Evolutionary conservation across 2,888 invertebrate genomes (phyloP), one percentile per base, ranked within the genome.

Genomic region (Drepana falcataria): DNA sequence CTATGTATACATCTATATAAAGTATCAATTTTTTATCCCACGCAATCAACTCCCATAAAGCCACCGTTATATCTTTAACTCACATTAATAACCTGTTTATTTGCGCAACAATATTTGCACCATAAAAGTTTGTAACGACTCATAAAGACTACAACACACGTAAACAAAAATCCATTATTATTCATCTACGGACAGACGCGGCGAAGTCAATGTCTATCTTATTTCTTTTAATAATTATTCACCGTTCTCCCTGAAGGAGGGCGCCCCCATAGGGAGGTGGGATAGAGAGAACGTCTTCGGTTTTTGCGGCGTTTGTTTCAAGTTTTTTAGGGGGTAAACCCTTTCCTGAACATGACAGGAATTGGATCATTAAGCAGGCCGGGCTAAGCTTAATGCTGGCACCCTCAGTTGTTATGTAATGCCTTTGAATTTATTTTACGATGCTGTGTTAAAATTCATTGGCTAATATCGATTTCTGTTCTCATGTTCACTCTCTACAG

Each of bases 301-400:
- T 90, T 90, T 90, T 91, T 90, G 90, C 89, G 87, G 88, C 81
- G 89, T 87, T 91, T 90, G 89, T 90, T 90, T 89, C 88, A 89
- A 90, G 87, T 89, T 91, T 91, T 91, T 91, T 87, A 88, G 83
- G 91, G 90, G 87, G 89, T 80, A 83, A 89, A 89, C 91, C 91
- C 90, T 91, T 90, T 90, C 87, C 90, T 91, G 90, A 84, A 88
- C 90, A 91, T 90, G 90, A 90, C 91, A 87, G 88, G 88, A 90
- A 91, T 91, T 89, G 90, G 90, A 89, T 90, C 91, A 90, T 91
- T 91, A 91, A 90, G 83, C 88, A 85, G 83, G 87, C 83, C 87
- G 82, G 84, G 85, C 84, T 85, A 81, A 85, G 85, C 85, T 84
- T 83, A 84, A 85, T 81, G 73, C 82, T 75, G 72, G 75, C 76